Percentiles rank a stretch among this genome's conserved stretches.
These are phyloP conservation scores for Leucoraja erinaceus DNA, from an alignment of 2,113 vertebrate genomes.

Conservation along the genomic window DNA sequence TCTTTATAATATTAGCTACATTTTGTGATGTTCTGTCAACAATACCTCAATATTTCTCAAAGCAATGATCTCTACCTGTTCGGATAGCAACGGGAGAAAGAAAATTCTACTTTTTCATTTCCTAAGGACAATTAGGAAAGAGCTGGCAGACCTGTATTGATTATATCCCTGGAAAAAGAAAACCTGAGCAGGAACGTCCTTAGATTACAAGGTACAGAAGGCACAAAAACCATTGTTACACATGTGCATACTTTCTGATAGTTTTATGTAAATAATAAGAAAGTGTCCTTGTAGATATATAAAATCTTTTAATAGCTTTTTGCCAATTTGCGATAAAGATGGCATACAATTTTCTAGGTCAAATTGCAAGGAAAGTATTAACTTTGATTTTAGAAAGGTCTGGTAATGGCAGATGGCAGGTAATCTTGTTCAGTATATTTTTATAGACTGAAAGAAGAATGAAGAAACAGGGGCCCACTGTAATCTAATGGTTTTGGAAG, in stretches of 20 bases:
- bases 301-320: not conserved
- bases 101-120: too few relatives aligned
- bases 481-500: not conserved
- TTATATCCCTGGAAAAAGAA: too few relatives aligned
- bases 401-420: not conserved
- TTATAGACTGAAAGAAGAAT: not conserved
- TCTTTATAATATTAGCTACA: not conserved
- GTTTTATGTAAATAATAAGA: not conserved
- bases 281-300: not conserved
- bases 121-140: too few relatives aligned
- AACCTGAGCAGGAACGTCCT: too few relatives aligned
- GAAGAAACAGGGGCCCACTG: not conserved
- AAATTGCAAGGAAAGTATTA: not conserved
- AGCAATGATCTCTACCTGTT: too few relatives aligned
- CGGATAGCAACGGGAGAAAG: too few relatives aligned
- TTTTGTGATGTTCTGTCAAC: not conserved
- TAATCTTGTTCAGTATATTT: not conserved
- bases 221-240: not conserved
- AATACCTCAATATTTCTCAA: too few relatives aligned
- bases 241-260: not conserved
- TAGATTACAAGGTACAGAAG: too few relatives aligned
- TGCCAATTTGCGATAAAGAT: not conserved
- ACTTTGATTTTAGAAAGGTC: not conserved
- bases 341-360: not conserved
- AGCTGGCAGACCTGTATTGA: too few relatives aligned